Conservation (phyloP, 2,888 invertebrate species). For the Drosophila hamatofila region DNA sequence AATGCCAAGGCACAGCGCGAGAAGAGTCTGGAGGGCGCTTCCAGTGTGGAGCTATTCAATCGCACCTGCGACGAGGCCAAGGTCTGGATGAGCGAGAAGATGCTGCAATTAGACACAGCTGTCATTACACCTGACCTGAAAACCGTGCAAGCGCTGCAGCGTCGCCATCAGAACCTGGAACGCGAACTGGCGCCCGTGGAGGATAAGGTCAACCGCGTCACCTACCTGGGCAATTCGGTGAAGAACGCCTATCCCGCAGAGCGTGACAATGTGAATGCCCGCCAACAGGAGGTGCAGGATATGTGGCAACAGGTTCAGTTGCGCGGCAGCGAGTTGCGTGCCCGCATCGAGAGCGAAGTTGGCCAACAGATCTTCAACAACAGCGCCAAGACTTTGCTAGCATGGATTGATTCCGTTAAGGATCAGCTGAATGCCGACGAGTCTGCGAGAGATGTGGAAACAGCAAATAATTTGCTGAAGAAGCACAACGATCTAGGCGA, state of each 20-base stretch:
- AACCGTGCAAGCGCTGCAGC: slow-evolving; percentile 95
- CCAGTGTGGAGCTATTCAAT: slow-evolving; percentile 97
- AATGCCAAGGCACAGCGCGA: slow-evolving; percentile 95
- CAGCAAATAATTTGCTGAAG: slow-evolving; percentile 95
- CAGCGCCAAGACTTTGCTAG: slow-evolving; percentile 92
- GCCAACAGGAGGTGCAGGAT: slow-evolving; percentile 93
- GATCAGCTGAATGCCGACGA: slow-evolving; percentile 92
- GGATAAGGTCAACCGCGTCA: slow-evolving; percentile 96
- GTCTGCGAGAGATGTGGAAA: slow-evolving; percentile 94
- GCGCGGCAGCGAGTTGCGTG: slow-evolving; percentile 93
- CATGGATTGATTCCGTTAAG: slow-evolving; percentile 93
- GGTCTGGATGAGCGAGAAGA: slow-evolving; percentile 99
- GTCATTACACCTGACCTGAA: slow-evolving; percentile 94
- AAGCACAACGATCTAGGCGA: slow-evolving; percentile 96
- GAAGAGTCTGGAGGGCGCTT: slow-evolving; percentile 95
- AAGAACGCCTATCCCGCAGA: slow-evolving; percentile 97
- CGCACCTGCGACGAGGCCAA: slow-evolving; percentile 98
- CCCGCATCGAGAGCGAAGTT: slow-evolving; percentile 95
- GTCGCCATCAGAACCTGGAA: slow-evolving; percentile 96
- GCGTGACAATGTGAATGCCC: slow-evolving; percentile 92
- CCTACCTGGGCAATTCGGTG: slow-evolving; percentile 94
- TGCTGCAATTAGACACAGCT: slow-evolving; percentile 93
- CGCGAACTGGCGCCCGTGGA: slow-evolving; percentile 97
- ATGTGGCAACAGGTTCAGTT: slow-evolving; percentile 95
- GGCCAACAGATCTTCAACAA: slow-evolving; percentile 93